Evolutionary conservation across 2,888 invertebrate genomes (phyloP).

Genomic region (Athetis lepigone): DNA sequence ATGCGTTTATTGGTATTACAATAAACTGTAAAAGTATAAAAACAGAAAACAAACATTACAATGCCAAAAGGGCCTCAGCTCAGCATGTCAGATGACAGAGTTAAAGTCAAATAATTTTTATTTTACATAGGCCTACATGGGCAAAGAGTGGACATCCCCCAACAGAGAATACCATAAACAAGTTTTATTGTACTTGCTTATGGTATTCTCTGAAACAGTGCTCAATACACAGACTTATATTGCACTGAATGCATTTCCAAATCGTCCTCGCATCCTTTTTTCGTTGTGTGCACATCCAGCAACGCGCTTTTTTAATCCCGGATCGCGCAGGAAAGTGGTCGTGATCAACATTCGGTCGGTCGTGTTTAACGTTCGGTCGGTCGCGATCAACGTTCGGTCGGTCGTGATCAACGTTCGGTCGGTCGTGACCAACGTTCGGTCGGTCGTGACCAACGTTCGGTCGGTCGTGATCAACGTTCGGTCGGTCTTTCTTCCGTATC

Average conservation of each 20-base stretch:
- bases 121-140: too few relatives aligned
- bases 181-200: too few relatives aligned
- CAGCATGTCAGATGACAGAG: too few relatives aligned
- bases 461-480: slow-evolving; percentile 4
- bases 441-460: too few relatives aligned
- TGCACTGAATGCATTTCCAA: slow-evolving; percentile 11
- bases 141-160: too few relatives aligned
- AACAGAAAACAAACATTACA: too few relatives aligned
- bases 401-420: background rate
- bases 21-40: too few relatives aligned
- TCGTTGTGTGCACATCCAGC: slow-evolving; percentile 18
- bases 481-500: background rate
- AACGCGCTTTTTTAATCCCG: background rate
- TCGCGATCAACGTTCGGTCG: background rate
- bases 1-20: too few relatives aligned
- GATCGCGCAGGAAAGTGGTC: slow-evolving; percentile 4
- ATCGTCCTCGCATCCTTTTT: slow-evolving; percentile 1
- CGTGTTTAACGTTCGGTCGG: background rate
- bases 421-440: background rate
- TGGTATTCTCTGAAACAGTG: slow-evolving; percentile 10
- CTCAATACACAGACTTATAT: slow-evolving; percentile 7
- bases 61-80: too few relatives aligned
- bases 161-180: too few relatives aligned
- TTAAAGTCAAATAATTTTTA: too few relatives aligned
- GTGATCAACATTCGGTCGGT: background rate